phyloP scores from a whole-genome alignment of 2,113 vertebrate species.

The Rhinolophus ferrumequinum region DNA sequence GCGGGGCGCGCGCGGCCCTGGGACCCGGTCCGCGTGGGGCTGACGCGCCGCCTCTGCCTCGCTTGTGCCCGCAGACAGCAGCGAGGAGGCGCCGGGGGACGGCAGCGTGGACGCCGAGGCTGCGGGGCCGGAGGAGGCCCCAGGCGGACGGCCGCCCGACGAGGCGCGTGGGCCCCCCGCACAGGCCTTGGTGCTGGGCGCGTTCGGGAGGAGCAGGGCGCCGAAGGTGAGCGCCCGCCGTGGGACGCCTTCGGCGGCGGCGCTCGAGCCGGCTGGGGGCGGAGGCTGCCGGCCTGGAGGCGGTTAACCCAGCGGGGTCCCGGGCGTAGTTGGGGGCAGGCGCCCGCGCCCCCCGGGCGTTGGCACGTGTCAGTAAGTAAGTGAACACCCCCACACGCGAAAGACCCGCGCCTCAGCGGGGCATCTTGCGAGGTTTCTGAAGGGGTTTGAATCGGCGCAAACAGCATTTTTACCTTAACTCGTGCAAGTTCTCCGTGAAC shows the following conservation, averaged over 20 bases:
- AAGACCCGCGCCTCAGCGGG: fast-evolving
- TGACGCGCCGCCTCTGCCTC: background rate
- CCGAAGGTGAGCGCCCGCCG: conserved; percentile 83
- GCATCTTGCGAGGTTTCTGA: fast-evolving
- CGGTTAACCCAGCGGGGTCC: fast-evolving
- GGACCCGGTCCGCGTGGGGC: background rate
- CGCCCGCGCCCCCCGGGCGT: background rate
- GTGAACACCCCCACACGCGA: background rate
- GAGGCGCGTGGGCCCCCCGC: conserved; percentile 18
- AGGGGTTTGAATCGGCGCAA: fast-evolving
- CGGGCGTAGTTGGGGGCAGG: background rate
- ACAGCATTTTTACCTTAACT: fast-evolving
- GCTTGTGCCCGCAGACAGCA: background rate
- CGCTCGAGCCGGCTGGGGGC: conserved; percentile 33
- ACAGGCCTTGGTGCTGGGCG: conserved; percentile 86
- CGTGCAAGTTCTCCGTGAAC: background rate
- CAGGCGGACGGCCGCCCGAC: background rate
- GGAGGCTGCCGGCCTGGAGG: background rate
- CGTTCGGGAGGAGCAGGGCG: conserved; percentile 83
- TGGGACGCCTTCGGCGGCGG: no score
- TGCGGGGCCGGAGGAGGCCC: background rate
- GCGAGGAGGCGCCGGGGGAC: background rate
- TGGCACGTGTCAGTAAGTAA: background rate
- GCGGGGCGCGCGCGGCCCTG: background rate
- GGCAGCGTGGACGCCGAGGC: background rate